Evolutionary conservation across 2,888 invertebrate species (phyloP), one percentile per base, ranked within the genome.

Genomic region (Hypselothyrea guttata): DNA sequence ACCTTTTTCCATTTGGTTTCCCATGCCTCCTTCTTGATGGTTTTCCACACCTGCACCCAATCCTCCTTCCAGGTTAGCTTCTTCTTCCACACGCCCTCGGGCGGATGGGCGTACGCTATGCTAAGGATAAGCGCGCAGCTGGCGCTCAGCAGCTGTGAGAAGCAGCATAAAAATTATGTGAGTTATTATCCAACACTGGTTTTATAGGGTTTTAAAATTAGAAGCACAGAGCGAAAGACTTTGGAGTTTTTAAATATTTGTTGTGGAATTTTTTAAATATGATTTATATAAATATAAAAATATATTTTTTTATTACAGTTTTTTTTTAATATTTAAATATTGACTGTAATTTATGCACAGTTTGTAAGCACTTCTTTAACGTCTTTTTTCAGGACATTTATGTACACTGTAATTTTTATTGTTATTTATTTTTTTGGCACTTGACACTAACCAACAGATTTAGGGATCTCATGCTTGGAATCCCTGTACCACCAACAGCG

Each of bases 1-100:
- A 93, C 91, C 86, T 95, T 94, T 75, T 94, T 94, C 94, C 94
- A 95, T 86, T 93, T 94, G 0, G 93, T 92, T 89, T 94, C 94
- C 94, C 94, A 95, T 15, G 94, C 89, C 64, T 90, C 91, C 87
- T 95, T 95, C 75, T 95, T 94, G 38, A 94, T 93, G 0, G 92
- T 93, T 89, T 95, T 94, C 94, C 94, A 94, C 22, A 94, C 87
- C 65, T 89, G 88, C 3, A 88, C 87, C 94, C 94, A 95, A 73
- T 95, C 95, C 60, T 94, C 94, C 89, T 96, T 96, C 96, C 96
- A 96, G 22, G 92, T 92, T 40, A 96, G 91, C 89, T 95, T 95
- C 89, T 95, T 95, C 88, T 95, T 94, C 95, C 94, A 95, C 72
- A 93, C 93, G 59, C 95, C 95, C 82, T 92, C 91, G 60, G 94